A percentile compares a stretch with the other conserved stretches of the same genome.
phyloP scores from a whole-genome alignment of 2,797 vertebrate genomes.

The Acridotheres tristis region DNA sequence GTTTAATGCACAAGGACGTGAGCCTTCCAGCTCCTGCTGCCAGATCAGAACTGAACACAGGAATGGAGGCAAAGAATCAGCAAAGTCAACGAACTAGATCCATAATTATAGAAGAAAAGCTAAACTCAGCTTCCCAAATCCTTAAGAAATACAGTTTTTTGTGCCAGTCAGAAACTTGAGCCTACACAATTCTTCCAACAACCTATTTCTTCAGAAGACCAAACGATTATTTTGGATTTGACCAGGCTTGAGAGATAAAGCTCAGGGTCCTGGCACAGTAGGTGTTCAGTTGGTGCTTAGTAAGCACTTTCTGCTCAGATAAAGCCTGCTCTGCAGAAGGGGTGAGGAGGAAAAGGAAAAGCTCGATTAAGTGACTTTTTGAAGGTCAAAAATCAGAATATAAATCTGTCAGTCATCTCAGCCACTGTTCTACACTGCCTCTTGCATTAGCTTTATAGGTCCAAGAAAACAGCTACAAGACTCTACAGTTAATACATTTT shows the following conservation, averaged over 20 bases:
- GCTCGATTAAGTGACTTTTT: not conserved
- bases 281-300: not conserved
- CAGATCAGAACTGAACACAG: constrained; percentile 13
- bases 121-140: not conserved
- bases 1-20: constrained; percentile 39
- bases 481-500: not conserved
- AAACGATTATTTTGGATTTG: not conserved
- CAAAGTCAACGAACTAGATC: not conserved
- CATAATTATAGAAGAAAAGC: not conserved
- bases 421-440: not conserved
- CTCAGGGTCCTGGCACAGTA: not conserved
- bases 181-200: not conserved
- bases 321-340: constrained; percentile 4
- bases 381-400: constrained; percentile 13
- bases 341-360: not conserved
- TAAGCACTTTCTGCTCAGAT: constrained; percentile 18
- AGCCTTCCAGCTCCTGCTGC: constrained; percentile 35
- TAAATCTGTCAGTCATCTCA: not conserved
- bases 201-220: not conserved
- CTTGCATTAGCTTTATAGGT: not conserved
- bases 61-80: not conserved
- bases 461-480: not conserved
- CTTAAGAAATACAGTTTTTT: not conserved
- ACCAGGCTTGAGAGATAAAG: not conserved
- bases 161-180: not conserved